phyloP scores from a whole-genome alignment of 2,888 invertebrate species.

The Hirtodrosophila duncani region DNA sequence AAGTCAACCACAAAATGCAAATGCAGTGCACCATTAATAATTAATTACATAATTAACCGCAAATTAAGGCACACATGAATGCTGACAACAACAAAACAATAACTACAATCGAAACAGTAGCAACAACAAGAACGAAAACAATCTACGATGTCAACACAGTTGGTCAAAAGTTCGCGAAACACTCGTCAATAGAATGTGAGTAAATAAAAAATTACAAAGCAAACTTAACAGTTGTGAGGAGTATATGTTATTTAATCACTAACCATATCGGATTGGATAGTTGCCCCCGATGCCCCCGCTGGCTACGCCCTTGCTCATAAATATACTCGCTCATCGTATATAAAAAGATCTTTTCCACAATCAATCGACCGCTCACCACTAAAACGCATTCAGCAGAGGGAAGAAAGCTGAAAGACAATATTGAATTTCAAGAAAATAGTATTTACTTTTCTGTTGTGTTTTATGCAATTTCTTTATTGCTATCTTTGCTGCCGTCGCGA shows the following conservation, averaged over 20 bases:
- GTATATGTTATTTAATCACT: too few species aligned
- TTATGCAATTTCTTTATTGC: slow-evolving; percentile 13
- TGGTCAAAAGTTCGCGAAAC: slow-evolving; percentile 27
- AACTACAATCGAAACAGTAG: slow-evolving; percentile 5
- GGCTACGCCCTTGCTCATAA: too few species aligned
- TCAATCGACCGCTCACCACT: slow-evolving; percentile 11
- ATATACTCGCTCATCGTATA: too few species aligned
- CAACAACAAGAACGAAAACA: not conserved
- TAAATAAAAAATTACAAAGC: slow-evolving; percentile 15
- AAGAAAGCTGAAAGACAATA: slow-evolving; percentile 32
- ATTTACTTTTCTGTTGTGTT: slow-evolving; percentile 36
- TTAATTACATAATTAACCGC: slow-evolving; percentile 72
- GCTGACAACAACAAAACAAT: slow-evolving; percentile 16
- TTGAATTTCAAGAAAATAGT: slow-evolving; percentile 53
- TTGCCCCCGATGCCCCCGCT: too few species aligned
- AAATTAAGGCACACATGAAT: slow-evolving; percentile 62
- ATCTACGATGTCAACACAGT: slow-evolving; percentile 47
- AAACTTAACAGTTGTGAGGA: slow-evolving; percentile 6
- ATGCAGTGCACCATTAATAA: slow-evolving; percentile 64
- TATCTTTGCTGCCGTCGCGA: slow-evolving; percentile 20
- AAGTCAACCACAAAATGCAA: slow-evolving; percentile 34
- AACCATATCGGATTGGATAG: too few species aligned
- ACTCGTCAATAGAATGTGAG: slow-evolving; percentile 2
- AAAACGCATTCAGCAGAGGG: slow-evolving; percentile 2
- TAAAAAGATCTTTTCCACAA: slow-evolving; percentile 2